These are phyloP conservation scores for Tetanocera ferruginea DNA, from an alignment of 2,888 invertebrate species.

Conservation along the genomic window DNA sequence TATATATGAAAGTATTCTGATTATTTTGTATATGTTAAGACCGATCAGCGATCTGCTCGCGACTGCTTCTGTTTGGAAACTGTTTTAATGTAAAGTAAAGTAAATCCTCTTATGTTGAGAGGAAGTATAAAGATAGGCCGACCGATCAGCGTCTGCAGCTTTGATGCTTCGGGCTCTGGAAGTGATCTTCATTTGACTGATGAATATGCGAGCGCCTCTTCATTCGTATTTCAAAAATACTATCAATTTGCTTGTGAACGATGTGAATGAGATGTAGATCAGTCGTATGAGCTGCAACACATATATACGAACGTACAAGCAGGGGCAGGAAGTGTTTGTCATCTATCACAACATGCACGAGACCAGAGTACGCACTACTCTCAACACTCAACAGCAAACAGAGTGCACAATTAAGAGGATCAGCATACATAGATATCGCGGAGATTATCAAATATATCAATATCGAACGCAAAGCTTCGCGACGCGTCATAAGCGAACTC, in stretches of 20 bases:
- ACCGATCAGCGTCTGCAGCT: neutral
- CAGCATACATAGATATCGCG: too few relatives aligned
- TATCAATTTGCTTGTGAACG: neutral
- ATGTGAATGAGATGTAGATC: neutral
- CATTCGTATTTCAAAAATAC: neutral
- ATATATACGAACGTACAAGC: too few relatives aligned
- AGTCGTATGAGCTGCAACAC: neutral
- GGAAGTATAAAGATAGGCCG: constrained; percentile 8
- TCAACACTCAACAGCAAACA: too few relatives aligned
- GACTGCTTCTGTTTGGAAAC: constrained; percentile 57
- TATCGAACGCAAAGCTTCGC: too few relatives aligned
- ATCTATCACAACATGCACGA: too few relatives aligned
- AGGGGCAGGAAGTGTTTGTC: too few relatives aligned
- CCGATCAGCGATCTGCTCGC: constrained; percentile 53
- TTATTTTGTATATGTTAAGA: constrained; percentile 30
- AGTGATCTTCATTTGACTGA: constrained; percentile 22
- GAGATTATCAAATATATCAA: too few relatives aligned
- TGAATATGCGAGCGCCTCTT: neutral
- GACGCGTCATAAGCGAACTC: too few relatives aligned
- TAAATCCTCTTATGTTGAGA: constrained; percentile 60
- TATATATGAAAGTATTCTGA: constrained; percentile 1
- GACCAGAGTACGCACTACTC: too few relatives aligned
- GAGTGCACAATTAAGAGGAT: too few relatives aligned
- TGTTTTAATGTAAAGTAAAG: constrained; percentile 54
- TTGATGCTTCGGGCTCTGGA: constrained; percentile 17